Conservation (phyloP, 2,888 invertebrate genomes). For the Cordilura impudica region DNA sequence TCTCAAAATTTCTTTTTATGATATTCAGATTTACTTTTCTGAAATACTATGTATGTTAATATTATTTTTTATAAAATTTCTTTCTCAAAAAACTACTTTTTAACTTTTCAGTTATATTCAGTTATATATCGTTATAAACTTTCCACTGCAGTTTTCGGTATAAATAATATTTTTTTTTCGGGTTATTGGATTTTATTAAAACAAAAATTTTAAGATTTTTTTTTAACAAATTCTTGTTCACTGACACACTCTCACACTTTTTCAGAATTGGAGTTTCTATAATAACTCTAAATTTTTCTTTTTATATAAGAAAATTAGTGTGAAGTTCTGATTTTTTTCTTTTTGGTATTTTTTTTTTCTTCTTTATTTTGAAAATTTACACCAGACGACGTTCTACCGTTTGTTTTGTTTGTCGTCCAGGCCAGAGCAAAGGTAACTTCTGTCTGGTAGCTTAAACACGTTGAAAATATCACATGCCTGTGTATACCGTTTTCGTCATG, state of each 20-base stretch:
- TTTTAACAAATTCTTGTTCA: conserved; percentile 28
- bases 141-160: conserved; percentile 61
- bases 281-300: background rate
- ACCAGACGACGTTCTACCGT: conserved; percentile 74
- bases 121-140: conserved; percentile 12
- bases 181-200: background rate
- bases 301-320: conserved; percentile 1
- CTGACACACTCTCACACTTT: conserved; percentile 30
- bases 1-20: conserved; percentile 3
- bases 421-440: conserved; percentile 79
- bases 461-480: conserved; percentile 65
- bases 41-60: background rate
- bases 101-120: conserved; percentile 15
- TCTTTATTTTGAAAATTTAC: conserved; percentile 48
- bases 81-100: conserved; percentile 5
- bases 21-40: conserved; percentile 39
- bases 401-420: conserved; percentile 76
- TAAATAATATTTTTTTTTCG: conserved; percentile 1
- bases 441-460: conserved; percentile 73
- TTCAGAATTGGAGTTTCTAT: background rate
- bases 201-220: background rate
- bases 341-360: conserved; percentile 15
- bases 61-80: conserved; percentile 42
- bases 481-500: conserved; percentile 65
- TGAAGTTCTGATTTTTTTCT: conserved; percentile 39